Conservation (phyloP, 2,888 invertebrate species). For the Lepas anatifera region DNA sequence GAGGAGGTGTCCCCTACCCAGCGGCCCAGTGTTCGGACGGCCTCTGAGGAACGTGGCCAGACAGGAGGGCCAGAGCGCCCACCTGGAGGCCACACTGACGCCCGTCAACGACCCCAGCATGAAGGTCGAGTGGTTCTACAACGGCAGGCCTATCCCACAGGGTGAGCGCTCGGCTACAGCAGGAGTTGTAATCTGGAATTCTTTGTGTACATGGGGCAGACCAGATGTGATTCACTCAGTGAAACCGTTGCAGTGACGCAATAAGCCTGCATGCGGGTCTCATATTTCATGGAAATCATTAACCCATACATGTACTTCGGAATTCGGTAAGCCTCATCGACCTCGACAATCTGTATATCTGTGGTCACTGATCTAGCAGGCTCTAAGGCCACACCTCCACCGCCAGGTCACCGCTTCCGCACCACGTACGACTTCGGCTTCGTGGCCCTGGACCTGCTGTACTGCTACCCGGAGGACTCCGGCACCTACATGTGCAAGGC, state of each 20-base stretch:
- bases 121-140: constrained; percentile 96
- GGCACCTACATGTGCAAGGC: constrained; percentile 96
- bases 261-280: too few species aligned
- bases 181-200: too few species aligned
- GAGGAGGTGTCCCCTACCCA: constrained; percentile 57
- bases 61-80: constrained; percentile 74
- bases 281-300: too few species aligned
- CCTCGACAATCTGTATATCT: too few species aligned
- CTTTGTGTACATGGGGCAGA: too few species aligned
- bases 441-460: constrained; percentile 89
- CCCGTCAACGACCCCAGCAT: constrained; percentile 97
- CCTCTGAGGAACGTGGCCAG: constrained; percentile 71
- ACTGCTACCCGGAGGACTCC: constrained; percentile 92
- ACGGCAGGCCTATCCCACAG: constrained; percentile 81
- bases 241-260: too few species aligned
- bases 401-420: constrained; percentile 74
- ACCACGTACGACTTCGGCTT: constrained; percentile 96
- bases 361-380: too few species aligned
- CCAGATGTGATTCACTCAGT: too few species aligned
- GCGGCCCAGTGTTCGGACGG: constrained; percentile 77
- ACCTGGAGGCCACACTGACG: constrained; percentile 85
- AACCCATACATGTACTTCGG: too few species aligned
- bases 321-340: too few species aligned
- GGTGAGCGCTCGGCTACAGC: constrained; percentile 37
- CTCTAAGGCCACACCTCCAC: too few species aligned